Base-by-base conservation (phyloP, 2,113 vertebrate species). In the Calcarius ornatus region DNA sequence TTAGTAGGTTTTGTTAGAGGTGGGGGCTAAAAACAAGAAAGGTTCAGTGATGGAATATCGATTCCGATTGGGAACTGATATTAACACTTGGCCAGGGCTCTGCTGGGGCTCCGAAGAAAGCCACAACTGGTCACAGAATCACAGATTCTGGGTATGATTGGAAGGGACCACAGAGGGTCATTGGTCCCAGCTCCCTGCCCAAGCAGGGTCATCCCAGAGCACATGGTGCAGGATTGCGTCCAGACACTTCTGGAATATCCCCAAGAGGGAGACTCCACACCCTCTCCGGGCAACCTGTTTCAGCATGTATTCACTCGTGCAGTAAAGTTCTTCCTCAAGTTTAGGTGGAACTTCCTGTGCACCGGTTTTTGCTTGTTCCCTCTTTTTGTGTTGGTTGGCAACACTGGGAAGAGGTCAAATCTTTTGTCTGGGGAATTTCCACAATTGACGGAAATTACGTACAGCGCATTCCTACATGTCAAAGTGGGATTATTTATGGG, bases 1-100 rank as follows among this genome's bases (percentile, higher is more conserved):
- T 3, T 8, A 0, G 13, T 2, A 3, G 40, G 28, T 12, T 45
- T 21, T 10, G 28, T 13, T 22, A 16, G 35, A 3, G 50, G 5
- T 7, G 24, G 11, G 27, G 33, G 40, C 12, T 22, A 6, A n/a
- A 24, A 40, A 28, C 8, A 22, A 38, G 8, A 12, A 30, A 11
- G 3, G 6, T 14, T 4, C 24, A 1, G 35, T 12, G 50, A 6
- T 42, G 25, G 42, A 57, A 27, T 42, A 10, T 31, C 6, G 16
- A n/a, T 56, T 71, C 40, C 11, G 5, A 11, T 53, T 27, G 3
- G 18, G 23, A 73, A 17, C 2, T 15, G 42, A 30, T 83, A 37
- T 38, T 16, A 28, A 83, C 72, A 22, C 11, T 25, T 12, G 5
- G 51, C 12, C 60, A 30, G 33, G 37, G n/a, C 35, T 57, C 16